Percentiles rank a stretch among this genome's conserved stretches.
Evolutionary conservation across 1,140 invertebrate species (phyloP).

Genomic region (Eupristina koningsbergeri): DNA sequence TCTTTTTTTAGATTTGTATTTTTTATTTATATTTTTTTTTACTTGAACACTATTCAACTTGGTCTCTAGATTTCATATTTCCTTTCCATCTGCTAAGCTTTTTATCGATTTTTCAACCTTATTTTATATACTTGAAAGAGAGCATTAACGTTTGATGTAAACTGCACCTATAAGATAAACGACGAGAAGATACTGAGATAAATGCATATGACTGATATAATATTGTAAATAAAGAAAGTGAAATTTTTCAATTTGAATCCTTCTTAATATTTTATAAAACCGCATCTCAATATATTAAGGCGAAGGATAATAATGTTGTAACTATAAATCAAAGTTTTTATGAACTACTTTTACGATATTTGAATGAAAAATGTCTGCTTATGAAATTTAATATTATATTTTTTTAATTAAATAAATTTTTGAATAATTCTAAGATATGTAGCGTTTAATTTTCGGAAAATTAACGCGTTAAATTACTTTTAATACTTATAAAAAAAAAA

Average conservation of each 20-base stretch:
- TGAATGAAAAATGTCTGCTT: too few relatives aligned
- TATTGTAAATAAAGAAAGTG: neutral
- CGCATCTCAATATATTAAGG: neutral
- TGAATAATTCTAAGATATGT: too few relatives aligned
- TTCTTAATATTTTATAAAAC: neutral
- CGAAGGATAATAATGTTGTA: too few relatives aligned
- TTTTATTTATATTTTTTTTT: too few relatives aligned
- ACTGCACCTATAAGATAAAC: neutral
- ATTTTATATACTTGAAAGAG: neutral
- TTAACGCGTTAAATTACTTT: too few relatives aligned
- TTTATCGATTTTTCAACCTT: neutral
- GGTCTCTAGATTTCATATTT: neutral
- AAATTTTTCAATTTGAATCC: neutral
- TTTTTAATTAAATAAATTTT: too few relatives aligned
- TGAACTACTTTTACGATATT: too few relatives aligned
- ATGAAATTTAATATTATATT: too few relatives aligned
- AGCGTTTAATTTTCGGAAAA: too few relatives aligned
- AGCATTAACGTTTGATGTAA: neutral
- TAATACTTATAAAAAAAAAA: too few relatives aligned
- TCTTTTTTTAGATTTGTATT: neutral
- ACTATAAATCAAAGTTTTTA: too few relatives aligned
- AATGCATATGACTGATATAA: neutral
- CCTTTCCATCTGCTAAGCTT: neutral
- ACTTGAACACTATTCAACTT: neutral
- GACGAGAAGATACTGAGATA: neutral